Evolutionary conservation across 53 echinoderm and acorn worm species (phyloP), one percentile per base, ranked within the genome.

Genomic region (Antedon mediterranea): DNA sequence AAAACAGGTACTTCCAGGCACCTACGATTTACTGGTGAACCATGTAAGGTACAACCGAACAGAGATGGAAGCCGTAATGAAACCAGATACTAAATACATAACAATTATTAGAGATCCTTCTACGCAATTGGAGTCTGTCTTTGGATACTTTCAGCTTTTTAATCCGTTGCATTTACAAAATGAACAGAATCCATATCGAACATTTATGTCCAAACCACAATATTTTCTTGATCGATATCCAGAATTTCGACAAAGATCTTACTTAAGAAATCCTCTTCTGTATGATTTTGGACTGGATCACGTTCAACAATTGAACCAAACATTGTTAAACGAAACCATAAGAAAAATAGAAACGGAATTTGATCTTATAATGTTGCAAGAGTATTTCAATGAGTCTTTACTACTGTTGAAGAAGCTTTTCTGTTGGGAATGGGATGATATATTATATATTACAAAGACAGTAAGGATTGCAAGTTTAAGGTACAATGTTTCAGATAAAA

Each of bases 341-440:
- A 28, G 43, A 13, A 32, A 72, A 32, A 57, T 89, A 3, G 73
- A 43, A 29, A 14, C 31, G 0, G 85, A 89, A 72, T 71, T 89
- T 43, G 89, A 89, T 27, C 42, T 89, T 43, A 85, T 89, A 15
- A 79, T 89, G 79, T 77, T 89, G 18, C 82, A 43, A 8, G 89
- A 89, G 71, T 82, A 89, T 30, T 89, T 85, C 72, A 85, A 89
- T 43, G 85, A 85, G 33, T 89, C 85, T 3, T 77, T 89, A 30
- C 76, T 89, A 7, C 41, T 85, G 26, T 77, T 89, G 0, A 79
- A 80, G 28, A 79, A 79, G 28, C 28, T 75, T 31, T 43, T 88
- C 3, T 88, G 88, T 79, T 88, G 88, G 88, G 81, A 84, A 0
- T 75, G 76, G 34, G 80, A 84, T 4, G 88, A 88, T 57, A 80